A percentile compares a stretch with the other conserved stretches of the same genome.
Evolutionary conservation across 2,888 invertebrate species (phyloP).

Genomic region (Troglohyphantes excavatus): DNA sequence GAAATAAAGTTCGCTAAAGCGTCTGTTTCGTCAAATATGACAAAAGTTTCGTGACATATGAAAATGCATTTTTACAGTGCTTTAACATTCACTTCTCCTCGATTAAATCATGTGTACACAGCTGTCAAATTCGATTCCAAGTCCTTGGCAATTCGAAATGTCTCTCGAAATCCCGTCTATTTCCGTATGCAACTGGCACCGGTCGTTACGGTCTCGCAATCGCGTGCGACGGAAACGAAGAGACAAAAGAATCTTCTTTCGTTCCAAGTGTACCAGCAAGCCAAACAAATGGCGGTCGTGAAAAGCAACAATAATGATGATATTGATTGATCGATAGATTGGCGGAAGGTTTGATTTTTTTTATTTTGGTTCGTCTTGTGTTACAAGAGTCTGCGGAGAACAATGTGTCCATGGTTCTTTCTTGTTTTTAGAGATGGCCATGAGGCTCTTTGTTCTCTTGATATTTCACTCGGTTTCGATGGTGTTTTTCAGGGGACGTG

Average conservation of each 20-base stretch:
- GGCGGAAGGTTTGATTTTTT: slow-evolving; percentile 16
- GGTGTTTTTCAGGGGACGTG: no score
- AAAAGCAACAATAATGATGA: background rate
- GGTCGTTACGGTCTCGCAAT: background rate
- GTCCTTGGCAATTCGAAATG: no score
- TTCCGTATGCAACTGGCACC: slow-evolving; percentile 14
- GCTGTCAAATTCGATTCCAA: no score
- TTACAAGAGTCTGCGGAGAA: background rate
- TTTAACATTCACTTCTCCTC: no score
- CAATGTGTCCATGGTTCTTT: background rate
- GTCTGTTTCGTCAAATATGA: no score
- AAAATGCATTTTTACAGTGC: no score
- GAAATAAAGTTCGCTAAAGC: no score
- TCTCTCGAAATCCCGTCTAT: background rate
- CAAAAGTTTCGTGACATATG: no score
- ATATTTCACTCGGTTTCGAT: slow-evolving; percentile 1
- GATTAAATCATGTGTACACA: no score
- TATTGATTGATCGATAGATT: slow-evolving; percentile 36
- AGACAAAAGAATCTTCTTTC: slow-evolving; percentile 17
- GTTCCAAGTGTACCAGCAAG: background rate
- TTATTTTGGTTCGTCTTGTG: no score
- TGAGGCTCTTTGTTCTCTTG: slow-evolving; percentile 13
- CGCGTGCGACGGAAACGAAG: slow-evolving; percentile 5
- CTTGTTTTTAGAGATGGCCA: background rate
- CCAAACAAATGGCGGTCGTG: slow-evolving; percentile 15